Base-by-base conservation (phyloP, 2,888 invertebrate species). In the Silvanus unidentatus region DNA sequence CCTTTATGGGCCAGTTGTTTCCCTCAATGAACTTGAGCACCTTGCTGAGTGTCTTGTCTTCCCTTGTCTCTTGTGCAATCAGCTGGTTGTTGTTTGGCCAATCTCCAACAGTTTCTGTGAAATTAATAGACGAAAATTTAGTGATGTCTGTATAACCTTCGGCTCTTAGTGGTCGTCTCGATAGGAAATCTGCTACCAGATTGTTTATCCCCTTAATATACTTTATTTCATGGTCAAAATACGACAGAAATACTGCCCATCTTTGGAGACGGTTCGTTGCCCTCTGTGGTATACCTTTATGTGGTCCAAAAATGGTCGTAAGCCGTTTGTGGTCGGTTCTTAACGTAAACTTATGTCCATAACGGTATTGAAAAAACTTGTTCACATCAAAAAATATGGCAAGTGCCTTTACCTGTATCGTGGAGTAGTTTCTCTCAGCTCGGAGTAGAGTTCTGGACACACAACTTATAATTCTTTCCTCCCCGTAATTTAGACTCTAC, bases 191-290 rank as follows among this genome's bases (percentile, higher is more conserved):
- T 1, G 49, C 49, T n/a, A 47, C 43, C 11, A 15, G 8, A 35
- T 51, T 51, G 2, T 44, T 28, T 10, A 11, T 29, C n/a, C 49
- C 49, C 16, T 39, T 49, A 5, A 51, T 40, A 29, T 48, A 42
- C 29, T 43, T 27, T 6, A 51, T 47, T 14, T 36, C 32, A 40
- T 47, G 49, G 6, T 37, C 22, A 29, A 47, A 51, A 2, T 27
- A 22, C 9, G 42, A 42, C 12, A 53, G 28, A 46, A 42, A 51
- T 13, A 37, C 35, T 9, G 47, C 49, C 51, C 53, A 52, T 41
- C 52, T 45, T 28, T 52, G 49, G 9, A 53, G 14, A 16, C 45
- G 28, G 28, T 41, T 45, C 15, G 44, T 43, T 10, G 44, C 27
- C 47, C 45, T 45, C 16, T 42, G 29, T 12, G 45, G 48, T 16